Base-by-base conservation (phyloP, 2,888 invertebrate species). In the Trilocha varians region DNA sequence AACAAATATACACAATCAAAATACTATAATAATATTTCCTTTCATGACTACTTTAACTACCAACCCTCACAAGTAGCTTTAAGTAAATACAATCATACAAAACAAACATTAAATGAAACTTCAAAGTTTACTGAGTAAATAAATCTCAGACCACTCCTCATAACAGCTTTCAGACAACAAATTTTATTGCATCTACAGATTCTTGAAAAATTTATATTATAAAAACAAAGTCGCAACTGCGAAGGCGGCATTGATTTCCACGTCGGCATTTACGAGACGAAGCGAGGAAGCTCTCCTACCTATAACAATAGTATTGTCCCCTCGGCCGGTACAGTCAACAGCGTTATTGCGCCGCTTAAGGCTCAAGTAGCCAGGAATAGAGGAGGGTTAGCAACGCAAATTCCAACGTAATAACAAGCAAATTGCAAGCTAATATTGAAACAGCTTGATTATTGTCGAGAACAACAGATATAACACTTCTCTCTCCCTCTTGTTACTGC, bases 231-330 rank as follows among this genome's bases (percentile, higher is more conserved):
- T 17, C 33, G 13, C 17, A 41, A 35, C 34, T 36, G 34, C 45
- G 39, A 43, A 42, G 37, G 50, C 44, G 48, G 39, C 56, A 60
- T 55, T 58, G 59, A 59, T 59, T 52, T 53, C 55, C 50, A 47
- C 43, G 48, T 37, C 40, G 36, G 43, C 53, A 55, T 56, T 56
- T 55, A 50, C 48, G 54, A 53, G 50, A 42, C 37, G 39, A 46
- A 41, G 34, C 36, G 46, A 52, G 52, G 49, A 57, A 49, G 48
- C 53, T 46, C 46, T 52, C 49, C 50, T 46, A 39, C 39, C 40
- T 44, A 46, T 48, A 59, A 59, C 61, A 62, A 61, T 56, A 56
- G 57, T 57, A 54, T 51, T 48, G 53, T 50, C 44, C 43, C 46
- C 57, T 47, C 49, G 43, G 44, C 43, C 32, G 40, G 45, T 45